Conservation (phyloP, 2,888 invertebrate genomes). For the Idaea biselata region DNA sequence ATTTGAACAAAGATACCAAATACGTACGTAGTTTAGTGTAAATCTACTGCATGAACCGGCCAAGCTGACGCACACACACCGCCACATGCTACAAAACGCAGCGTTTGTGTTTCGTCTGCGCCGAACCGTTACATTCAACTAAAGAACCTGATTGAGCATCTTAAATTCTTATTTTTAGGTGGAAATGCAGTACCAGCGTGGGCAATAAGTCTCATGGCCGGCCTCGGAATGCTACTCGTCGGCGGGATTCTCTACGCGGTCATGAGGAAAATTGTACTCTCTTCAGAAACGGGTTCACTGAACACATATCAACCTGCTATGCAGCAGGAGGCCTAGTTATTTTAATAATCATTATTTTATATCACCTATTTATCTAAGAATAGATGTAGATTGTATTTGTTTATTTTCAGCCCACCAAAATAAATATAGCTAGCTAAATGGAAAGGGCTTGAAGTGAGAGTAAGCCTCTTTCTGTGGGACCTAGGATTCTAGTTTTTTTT, state of each 20-base stretch:
- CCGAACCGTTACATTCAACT: no score
- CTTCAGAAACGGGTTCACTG: constrained; percentile 70
- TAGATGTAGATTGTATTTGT: not conserved
- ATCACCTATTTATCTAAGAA: constrained; percentile 7
- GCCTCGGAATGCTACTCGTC: constrained; percentile 84
- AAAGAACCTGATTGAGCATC: not conserved
- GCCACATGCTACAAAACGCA: no score
- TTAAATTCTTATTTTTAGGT: constrained; percentile 60
- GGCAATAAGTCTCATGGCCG: constrained; percentile 86
- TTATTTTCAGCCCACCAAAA: not conserved
- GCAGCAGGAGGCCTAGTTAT: constrained; percentile 76
- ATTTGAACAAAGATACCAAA: no score
- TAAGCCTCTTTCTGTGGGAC: no score
- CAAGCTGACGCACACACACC: no score
- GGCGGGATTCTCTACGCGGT: constrained; percentile 85
- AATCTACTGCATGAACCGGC: no score
- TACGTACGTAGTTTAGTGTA: no score
- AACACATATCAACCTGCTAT: constrained; percentile 79
- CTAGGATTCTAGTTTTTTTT: no score
- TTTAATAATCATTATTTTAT: no score
- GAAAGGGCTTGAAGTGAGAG: not conserved
- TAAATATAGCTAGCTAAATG: not conserved
- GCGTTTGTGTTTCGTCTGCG: no score
- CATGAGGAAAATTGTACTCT: constrained; percentile 85
- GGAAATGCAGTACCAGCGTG: constrained; percentile 88